A percentile compares a stretch with the other conserved stretches of the same genome.
phyloP scores from a whole-genome alignment of 2,113 vertebrate genomes.

The Chloroceryle aenea region DNA sequence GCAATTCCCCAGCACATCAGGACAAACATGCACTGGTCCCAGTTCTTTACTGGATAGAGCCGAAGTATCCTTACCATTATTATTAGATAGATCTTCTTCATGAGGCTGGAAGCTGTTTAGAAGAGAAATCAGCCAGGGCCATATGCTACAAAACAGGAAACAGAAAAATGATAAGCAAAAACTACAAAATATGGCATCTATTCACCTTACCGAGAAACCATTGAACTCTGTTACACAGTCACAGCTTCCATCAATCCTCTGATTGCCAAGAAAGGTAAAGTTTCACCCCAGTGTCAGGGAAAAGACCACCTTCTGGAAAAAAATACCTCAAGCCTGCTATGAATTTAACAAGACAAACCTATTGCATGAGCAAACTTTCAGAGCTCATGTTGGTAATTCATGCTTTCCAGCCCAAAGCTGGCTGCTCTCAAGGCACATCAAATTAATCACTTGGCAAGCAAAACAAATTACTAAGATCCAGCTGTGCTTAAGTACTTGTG shows the following conservation, averaged over 20 bases:
- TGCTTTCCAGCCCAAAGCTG: background rate
- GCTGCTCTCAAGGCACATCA: background rate
- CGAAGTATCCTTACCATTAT: constrained; percentile 80
- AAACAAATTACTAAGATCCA: background rate
- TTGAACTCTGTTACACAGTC: background rate
- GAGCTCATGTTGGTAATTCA: background rate
- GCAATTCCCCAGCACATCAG: background rate
- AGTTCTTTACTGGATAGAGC: background rate
- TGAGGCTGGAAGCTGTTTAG: constrained; percentile 96
- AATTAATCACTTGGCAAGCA: background rate
- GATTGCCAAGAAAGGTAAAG: background rate
- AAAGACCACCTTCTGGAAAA: background rate
- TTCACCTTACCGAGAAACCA: background rate
- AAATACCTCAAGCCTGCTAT: background rate
- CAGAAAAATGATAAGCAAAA: background rate
- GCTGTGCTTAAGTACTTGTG: background rate
- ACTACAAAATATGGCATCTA: background rate
- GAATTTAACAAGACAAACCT: background rate
- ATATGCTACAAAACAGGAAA: constrained; percentile 82
- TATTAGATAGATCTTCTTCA: constrained; percentile 87
- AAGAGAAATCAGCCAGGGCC: constrained; percentile 97
- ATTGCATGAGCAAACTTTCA: background rate
- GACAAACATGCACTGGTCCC: background rate
- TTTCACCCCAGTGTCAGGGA: background rate
- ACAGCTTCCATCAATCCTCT: background rate